Evolutionary conservation across 2,888 invertebrate genomes (phyloP).

Genomic region (Tholera decimalis): DNA sequence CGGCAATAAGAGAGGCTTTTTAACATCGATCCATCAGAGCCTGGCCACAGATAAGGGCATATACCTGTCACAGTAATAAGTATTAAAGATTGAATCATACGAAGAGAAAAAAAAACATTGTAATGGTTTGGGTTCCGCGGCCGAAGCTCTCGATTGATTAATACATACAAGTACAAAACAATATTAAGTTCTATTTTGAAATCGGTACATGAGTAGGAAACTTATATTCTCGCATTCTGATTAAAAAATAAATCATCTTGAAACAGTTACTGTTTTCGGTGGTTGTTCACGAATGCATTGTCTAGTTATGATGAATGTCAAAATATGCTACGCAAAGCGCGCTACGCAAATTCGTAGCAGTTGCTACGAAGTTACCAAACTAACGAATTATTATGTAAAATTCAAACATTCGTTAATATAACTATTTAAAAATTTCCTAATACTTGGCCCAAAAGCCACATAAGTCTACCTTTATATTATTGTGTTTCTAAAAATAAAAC

Average conservation of each 20-base stretch:
- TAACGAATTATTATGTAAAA: not conserved
- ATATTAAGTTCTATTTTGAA: constrained; percentile 24
- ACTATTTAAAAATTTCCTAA: constrained; percentile 9
- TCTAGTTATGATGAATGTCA: not conserved
- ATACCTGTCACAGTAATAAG: constrained; percentile 87
- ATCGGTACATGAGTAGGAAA: not conserved
- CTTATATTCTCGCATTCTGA: not conserved
- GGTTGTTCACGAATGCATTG: not conserved
- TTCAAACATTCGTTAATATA: not conserved
- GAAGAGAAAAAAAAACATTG: constrained; percentile 67
- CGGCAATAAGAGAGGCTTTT: constrained; percentile 81
- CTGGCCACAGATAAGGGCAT: constrained; percentile 82
- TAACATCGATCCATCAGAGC: constrained; percentile 87
- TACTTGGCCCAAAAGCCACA: constrained; percentile 43
- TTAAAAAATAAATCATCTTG: not conserved
- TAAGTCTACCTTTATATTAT: constrained; percentile 67
- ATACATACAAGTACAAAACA: constrained; percentile 27
- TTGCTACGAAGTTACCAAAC: constrained; percentile 26
- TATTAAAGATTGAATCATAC: constrained; percentile 80
- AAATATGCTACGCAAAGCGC: not conserved
- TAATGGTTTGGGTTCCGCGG: constrained; percentile 70
- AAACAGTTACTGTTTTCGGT: not conserved
- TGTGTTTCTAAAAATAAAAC: constrained; percentile 73
- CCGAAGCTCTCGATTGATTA: constrained; percentile 47
- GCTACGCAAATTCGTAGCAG: constrained; percentile 43